Percentiles rank a stretch among this genome's conserved stretches.
These are phyloP conservation scores for Galago senegalensis DNA, from an alignment of 2,797 vertebrate species.

Conservation along the genomic window DNA sequence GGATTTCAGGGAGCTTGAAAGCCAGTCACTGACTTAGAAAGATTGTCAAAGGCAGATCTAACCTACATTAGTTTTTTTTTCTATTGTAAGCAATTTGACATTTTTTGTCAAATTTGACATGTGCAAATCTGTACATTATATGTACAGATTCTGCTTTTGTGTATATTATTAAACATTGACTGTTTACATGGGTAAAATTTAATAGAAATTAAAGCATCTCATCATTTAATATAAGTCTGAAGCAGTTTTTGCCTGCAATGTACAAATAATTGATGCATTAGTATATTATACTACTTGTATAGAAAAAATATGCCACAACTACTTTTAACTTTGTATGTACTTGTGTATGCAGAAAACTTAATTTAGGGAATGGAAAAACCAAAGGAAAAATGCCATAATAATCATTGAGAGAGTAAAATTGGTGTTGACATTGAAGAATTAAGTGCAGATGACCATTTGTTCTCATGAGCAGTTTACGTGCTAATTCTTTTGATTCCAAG, in stretches of 20 bases:
- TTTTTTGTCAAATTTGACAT: neutral
- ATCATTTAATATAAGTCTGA: neutral
- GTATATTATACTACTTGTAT: neutral
- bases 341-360: slow-evolving; percentile 35
- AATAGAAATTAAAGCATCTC: slow-evolving; percentile 30
- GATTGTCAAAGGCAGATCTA: neutral
- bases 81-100: slow-evolving; percentile 27
- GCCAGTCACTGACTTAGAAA: neutral
- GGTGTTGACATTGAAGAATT: slow-evolving; percentile 2
- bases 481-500: slow-evolving; percentile 34
- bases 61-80: slow-evolving; percentile 9
- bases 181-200: neutral
- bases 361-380: neutral
- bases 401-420: neutral
- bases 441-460: neutral
- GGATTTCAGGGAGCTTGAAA: neutral
- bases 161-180: neutral
- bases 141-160: slow-evolving; percentile 13
- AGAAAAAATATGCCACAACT: neutral
- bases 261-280: slow-evolving; percentile 22
- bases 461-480: neutral
- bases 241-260: neutral
- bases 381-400: slow-evolving; percentile 31
- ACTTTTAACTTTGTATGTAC: neutral
- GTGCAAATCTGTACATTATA: neutral